Evolutionary conservation across 2,888 invertebrate genomes (phyloP).

Genomic region (Nomada lathburiana): DNA sequence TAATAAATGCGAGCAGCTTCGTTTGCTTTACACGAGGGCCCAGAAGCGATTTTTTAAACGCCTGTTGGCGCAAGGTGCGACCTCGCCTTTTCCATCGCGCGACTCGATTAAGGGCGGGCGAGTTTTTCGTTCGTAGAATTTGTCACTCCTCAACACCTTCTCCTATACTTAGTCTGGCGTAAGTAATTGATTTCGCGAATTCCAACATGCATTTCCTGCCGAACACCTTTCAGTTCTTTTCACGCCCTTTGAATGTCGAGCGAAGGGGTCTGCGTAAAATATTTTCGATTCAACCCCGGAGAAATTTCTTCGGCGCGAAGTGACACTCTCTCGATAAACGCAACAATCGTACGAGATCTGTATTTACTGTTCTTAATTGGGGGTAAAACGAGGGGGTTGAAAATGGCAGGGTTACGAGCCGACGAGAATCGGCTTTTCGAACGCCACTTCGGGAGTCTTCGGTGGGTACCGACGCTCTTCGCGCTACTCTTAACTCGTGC

Average conservation of each 20-base stretch:
- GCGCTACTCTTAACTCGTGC: slow-evolving; percentile 74
- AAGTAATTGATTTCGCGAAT: background rate
- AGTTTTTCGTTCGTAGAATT: no score
- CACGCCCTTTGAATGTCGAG: no score
- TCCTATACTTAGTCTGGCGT: no score
- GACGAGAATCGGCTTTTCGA: slow-evolving; percentile 71
- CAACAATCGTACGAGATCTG: slow-evolving; percentile 12
- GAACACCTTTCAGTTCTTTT: no score
- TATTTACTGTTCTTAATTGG: slow-evolving; percentile 54
- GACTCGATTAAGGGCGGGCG: no score
- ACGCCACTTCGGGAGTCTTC: slow-evolving; percentile 76
- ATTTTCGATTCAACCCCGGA: background rate
- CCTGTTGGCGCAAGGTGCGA: no score
- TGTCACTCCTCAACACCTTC: no score
- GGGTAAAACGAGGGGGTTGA: slow-evolving; percentile 35
- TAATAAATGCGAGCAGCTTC: background rate
- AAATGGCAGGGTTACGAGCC: slow-evolving; percentile 31
- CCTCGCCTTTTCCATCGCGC: no score
- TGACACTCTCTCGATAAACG: background rate
- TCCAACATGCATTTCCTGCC: background rate
- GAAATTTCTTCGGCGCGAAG: background rate
- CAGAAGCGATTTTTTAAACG: no score
- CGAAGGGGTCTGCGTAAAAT: background rate
- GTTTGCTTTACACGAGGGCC: no score
- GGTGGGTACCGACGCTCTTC: slow-evolving; percentile 74